A percentile compares a stretch with the other conserved stretches of the same genome.
These are phyloP conservation scores for Dryobota labecula DNA, from an alignment of 2,888 invertebrate species.

Conservation along the genomic window DNA sequence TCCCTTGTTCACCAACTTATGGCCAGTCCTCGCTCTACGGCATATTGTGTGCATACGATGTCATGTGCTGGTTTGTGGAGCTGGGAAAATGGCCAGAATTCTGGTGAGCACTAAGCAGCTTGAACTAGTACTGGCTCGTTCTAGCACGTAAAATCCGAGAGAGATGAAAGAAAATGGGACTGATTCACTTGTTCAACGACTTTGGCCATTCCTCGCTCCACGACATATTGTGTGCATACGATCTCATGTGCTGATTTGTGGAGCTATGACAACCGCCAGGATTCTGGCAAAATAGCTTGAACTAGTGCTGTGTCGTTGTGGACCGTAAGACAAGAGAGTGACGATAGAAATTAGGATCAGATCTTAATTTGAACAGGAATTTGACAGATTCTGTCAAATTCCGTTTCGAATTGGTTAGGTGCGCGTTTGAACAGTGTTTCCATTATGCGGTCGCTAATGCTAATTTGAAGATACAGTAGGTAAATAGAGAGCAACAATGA, in stretches of 20 bases:
- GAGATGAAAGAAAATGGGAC: no score
- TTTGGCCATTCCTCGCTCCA: constrained; percentile 75
- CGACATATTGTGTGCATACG: constrained; percentile 65
- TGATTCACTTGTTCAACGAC: no score
- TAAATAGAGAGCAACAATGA: no score
- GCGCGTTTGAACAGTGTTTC: neutral
- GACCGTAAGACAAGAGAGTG: neutral
- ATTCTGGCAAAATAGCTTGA: constrained; percentile 1
- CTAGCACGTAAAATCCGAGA: neutral
- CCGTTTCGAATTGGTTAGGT: neutral
- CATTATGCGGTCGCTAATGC: neutral
- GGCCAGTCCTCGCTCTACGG: constrained; percentile 74
- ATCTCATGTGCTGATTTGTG: constrained; percentile 42
- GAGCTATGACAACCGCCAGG: constrained; percentile 30
- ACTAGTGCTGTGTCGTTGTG: neutral
- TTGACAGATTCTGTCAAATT: neutral
- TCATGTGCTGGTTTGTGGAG: constrained; percentile 37
- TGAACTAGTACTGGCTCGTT: neutral
- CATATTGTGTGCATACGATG: constrained; percentile 59
- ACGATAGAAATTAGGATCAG: neutral
- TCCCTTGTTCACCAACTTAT: no score
- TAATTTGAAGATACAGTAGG: neutral
- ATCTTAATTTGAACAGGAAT: neutral
- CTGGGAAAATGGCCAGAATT: constrained; percentile 30
- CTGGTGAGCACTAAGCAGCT: neutral